A percentile compares a stretch with the other conserved stretches of the same genome.
Evolutionary conservation across 2,113 vertebrate species (phyloP).

Genomic region (Acrocephalus arundinaceus): DNA sequence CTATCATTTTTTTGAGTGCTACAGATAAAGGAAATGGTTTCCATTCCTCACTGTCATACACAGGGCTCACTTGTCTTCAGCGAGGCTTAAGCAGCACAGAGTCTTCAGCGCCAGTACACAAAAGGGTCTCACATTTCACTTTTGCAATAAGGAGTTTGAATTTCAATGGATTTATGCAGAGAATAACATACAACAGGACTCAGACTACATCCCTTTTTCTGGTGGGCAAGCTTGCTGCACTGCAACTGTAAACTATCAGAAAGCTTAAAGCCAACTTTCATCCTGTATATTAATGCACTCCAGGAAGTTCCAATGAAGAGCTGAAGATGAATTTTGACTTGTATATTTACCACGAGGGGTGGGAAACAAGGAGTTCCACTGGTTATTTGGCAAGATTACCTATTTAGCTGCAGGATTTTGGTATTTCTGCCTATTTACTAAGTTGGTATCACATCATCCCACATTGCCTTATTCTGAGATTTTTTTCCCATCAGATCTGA

Average conservation of each 20-base stretch:
- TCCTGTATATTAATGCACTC: neutral
- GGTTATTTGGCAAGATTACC: neutral
- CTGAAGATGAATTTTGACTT: neutral
- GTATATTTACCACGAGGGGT: neutral
- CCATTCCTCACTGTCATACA: neutral
- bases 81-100: fast-evolving
- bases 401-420: neutral
- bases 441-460: neutral
- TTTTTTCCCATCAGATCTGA: neutral
- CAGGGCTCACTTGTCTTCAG: neutral
- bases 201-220: neutral
- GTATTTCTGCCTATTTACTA: neutral
- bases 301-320: neutral
- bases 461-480: neutral
- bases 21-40: neutral
- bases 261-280: neutral
- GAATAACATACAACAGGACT: neutral
- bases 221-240: neutral
- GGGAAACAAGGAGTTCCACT: neutral
- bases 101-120: neutral
- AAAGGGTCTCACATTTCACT: neutral
- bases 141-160: neutral
- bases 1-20: neutral
- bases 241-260: neutral
- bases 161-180: neutral